Conservation (phyloP, 1,140 invertebrate genomes). For the Aphelinus certus region DNA sequence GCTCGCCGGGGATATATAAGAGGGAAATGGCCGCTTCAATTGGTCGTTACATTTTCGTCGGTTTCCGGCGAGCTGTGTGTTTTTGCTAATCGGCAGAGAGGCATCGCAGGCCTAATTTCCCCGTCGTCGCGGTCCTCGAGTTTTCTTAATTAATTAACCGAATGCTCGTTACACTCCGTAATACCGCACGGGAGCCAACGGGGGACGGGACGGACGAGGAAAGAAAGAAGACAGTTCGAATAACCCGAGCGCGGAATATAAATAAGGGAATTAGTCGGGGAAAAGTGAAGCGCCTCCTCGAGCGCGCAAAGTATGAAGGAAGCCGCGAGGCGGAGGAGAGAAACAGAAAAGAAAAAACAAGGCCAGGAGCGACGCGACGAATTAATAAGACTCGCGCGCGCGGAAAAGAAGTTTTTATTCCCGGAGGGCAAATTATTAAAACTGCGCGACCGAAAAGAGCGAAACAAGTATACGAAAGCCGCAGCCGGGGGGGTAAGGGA, state of each 20-base stretch:
- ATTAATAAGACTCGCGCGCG: constrained; percentile 33
- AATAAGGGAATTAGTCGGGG: constrained; percentile 31
- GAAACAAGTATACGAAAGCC: constrained; percentile 36
- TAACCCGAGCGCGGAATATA: constrained; percentile 44
- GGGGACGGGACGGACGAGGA: not conserved
- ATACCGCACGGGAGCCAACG: not conserved
- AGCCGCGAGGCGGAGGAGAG: not conserved
- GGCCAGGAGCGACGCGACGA: constrained; percentile 31
- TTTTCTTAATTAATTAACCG: constrained; percentile 35
- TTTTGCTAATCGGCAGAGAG: no score
- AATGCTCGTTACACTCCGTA: constrained; percentile 26
- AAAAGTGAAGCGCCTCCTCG: not conserved
- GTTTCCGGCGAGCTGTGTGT: no score
- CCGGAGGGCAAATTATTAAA: constrained; percentile 41
- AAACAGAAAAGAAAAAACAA: constrained; percentile 14
- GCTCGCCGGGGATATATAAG: no score
- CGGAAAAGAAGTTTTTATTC: constrained; percentile 42
- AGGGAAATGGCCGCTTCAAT: no score
- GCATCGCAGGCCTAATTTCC: no score
- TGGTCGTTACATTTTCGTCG: no score
- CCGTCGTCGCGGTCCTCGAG: no score
- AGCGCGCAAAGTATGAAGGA: not conserved
- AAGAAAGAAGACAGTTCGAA: constrained; percentile 18
- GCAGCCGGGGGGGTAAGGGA: constrained; percentile 7
- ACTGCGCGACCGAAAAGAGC: not conserved